Conservation (phyloP, 2,113 vertebrate species). For the Esox niger region DNA sequence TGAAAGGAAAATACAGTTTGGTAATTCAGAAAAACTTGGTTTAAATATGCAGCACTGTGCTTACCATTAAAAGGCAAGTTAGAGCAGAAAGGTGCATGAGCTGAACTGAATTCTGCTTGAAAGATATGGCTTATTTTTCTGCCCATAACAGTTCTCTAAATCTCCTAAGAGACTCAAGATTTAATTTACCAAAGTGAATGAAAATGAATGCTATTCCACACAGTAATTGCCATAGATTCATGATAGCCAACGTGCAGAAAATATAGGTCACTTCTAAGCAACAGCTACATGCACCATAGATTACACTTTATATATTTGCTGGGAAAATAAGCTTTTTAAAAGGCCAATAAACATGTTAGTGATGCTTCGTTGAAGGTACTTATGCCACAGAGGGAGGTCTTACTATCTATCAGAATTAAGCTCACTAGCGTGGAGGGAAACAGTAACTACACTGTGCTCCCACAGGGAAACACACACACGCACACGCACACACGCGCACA, state of each 20-base stretch:
- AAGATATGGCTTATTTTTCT: conserved; percentile 15
- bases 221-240: conserved; percentile 60
- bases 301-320: conserved; percentile 48
- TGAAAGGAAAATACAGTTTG: background rate
- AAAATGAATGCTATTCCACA: conserved; percentile 49
- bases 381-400: conserved; percentile 38
- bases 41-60: background rate
- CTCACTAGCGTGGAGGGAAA: conserved; percentile 20
- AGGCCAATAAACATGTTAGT: conserved; percentile 51
- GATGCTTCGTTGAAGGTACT: conserved; percentile 43
- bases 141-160: conserved; percentile 35
- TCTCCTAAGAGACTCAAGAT: conserved; percentile 38
- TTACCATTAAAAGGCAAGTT: conserved; percentile 6
- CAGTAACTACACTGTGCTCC: background rate
- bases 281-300: conserved; percentile 34
- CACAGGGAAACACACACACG: conserved; percentile 3
- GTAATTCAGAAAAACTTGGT: background rate
- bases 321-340: conserved; percentile 47
- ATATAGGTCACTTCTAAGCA: conserved; percentile 49
- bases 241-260: conserved; percentile 43
- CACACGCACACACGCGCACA: conserved; percentile 4
- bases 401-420: conserved; percentile 41
- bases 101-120: conserved; percentile 10
- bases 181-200: conserved; percentile 55
- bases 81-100: conserved; percentile 15